These are phyloP conservation scores for Axis porcinus DNA, from an alignment of 2,113 vertebrate genomes.

Conservation along the genomic window DNA sequence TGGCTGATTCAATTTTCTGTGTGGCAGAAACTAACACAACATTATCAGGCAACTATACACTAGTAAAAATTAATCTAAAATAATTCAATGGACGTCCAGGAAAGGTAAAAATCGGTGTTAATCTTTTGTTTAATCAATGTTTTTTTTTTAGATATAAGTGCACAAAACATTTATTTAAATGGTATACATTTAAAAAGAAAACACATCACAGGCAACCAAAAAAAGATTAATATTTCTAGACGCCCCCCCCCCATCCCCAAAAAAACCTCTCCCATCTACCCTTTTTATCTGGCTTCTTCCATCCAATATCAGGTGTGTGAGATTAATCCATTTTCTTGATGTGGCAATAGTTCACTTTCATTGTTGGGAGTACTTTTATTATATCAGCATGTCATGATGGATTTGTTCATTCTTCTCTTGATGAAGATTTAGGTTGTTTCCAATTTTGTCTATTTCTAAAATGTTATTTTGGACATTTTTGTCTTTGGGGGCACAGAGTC, in stretches of 20 bases:
- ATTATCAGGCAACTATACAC: background rate
- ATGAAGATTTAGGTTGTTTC: background rate
- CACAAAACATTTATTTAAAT: background rate
- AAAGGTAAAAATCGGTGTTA: background rate
- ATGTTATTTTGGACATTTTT: background rate
- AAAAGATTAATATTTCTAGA: background rate
- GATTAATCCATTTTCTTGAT: background rate
- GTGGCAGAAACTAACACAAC: background rate
- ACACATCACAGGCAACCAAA: background rate
- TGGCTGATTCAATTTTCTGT: background rate
- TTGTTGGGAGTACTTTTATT: background rate
- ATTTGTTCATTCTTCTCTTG: background rate
- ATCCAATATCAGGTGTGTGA: background rate
- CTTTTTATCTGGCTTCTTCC: background rate
- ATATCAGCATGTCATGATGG: background rate
- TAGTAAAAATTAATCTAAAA: background rate
- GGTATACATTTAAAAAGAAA: background rate
- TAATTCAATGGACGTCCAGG: background rate
- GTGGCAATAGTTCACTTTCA: background rate
- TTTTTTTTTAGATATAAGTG: background rate
- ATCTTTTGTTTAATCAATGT: background rate
- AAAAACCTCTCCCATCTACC: background rate
- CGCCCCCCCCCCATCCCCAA: rapidly evolving
- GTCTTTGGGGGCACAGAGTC: background rate
- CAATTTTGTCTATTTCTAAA: background rate